Base-by-base conservation (phyloP, 2,797 vertebrate genomes). In the Sciurus carolinensis region DNA sequence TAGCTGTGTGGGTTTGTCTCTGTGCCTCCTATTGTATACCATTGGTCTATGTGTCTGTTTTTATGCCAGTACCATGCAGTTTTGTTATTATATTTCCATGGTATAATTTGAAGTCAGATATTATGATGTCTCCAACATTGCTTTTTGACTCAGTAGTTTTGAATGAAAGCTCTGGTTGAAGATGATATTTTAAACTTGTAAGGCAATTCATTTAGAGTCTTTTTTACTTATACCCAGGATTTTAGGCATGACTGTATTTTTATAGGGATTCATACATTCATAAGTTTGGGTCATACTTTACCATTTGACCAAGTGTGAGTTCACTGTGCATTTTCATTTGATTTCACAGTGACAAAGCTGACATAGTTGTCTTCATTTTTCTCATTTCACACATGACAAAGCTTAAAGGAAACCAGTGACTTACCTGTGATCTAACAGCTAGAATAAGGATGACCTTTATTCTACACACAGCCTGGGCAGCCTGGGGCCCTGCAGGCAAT, bases 81-180 rank as follows among this genome's bases (percentile, higher is more conserved):
- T 62, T 62, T 26, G 22, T 62, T 62, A 62, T 59, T 57, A 10
- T 62, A 11, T 22, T 10, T 62, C 24, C 26, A 8, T 62, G 26
- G 24, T 26, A 62, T 62, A 26, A 62, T 62, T 62, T 62, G 59
- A 62, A 62, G 59, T 62, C 59, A 62, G 59, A 24, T 5, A 62
- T 62, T 10, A 6, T 62, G 59, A 11, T 62, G 59, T 22, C 59
- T 62, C 59, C 59, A 62, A 11, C 59, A 62, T 26, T 62, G 59
- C 59, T 62, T 62, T 62, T 26, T 62, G 59, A 62, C 24, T 26
- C 8, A 36, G 5, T 50, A 69, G 22, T 62, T 87, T 90, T 95
- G 75, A 94, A 83, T 77, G 67, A 94, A 91, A 95, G 59, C 76
- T 90, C 83, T 88, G 33, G 80, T 71, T 62, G 52, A 82, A 82